Percentiles rank a stretch among this genome's conserved stretches.
phyloP scores from a whole-genome alignment of 53 echinoderm and acorn worm genomes.

The Echinometra lucunter region DNA sequence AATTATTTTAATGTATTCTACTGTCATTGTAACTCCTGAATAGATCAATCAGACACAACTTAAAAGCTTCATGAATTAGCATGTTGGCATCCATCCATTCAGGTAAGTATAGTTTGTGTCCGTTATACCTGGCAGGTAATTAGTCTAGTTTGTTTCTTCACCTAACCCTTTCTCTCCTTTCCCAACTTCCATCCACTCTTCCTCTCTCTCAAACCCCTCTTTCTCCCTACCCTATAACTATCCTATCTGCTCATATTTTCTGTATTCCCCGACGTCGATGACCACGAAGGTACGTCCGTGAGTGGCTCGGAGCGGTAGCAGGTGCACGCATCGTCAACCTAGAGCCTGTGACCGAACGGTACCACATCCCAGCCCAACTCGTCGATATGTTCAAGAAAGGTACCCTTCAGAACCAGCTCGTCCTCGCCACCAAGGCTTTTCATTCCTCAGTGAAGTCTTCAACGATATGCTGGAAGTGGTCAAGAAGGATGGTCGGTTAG shows the following conservation, averaged over 20 bases:
- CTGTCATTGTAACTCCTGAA: too few relatives aligned
- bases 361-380: conserved; percentile 73
- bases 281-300: conserved; percentile 74
- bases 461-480: conserved; percentile 75
- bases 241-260: too few relatives aligned
- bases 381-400: conserved; percentile 3
- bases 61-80: too few relatives aligned
- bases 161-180: not conserved
- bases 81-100: too few relatives aligned
- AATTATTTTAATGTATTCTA: too few relatives aligned
- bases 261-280: not conserved
- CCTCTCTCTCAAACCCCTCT: not conserved
- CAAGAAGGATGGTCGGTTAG: conserved; percentile 81
- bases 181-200: not conserved
- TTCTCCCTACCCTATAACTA: not conserved
- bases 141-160: not conserved
- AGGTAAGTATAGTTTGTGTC: too few relatives aligned
- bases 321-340: conserved; percentile 63
- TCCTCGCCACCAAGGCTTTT: conserved; percentile 62
- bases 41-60: too few relatives aligned
- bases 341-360: conserved; percentile 63
- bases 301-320: conserved; percentile 72
- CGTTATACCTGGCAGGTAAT: too few relatives aligned
- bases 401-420: conserved; percentile 23
- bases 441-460: conserved; percentile 72